Percentiles rank a stretch among this genome's conserved stretches.
Conservation (phyloP, 2,113 vertebrate genomes). For the Strix uralensis region DNA sequence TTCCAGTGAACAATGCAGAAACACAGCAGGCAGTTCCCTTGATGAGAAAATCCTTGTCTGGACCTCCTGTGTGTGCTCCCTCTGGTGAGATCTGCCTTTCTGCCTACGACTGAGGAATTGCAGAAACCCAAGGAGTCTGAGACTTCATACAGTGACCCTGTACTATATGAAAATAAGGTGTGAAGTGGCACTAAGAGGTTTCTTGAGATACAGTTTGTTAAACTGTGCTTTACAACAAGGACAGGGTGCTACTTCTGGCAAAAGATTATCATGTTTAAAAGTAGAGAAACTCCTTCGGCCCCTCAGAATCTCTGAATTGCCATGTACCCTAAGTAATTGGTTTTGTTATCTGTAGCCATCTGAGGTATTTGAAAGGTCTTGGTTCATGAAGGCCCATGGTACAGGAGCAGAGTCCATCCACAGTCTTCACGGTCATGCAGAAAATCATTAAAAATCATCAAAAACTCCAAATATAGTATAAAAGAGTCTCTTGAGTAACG, state of each 20-base stretch:
- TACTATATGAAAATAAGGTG: neutral
- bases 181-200: neutral
- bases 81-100: neutral
- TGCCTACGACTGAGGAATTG: neutral
- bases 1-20: neutral
- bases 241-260: neutral
- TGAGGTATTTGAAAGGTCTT: neutral
- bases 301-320: neutral
- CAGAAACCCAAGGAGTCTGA: neutral
- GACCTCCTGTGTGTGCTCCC: neutral
- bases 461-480: neutral
- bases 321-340: rapidly evolving
- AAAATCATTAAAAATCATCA: neutral
- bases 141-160: neutral
- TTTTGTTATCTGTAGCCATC: neutral
- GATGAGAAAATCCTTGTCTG: neutral
- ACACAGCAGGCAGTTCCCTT: neutral
- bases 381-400: neutral
- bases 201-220: neutral
- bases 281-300: neutral
- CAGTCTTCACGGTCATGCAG: neutral
- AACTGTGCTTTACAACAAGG: neutral
- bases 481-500: neutral
- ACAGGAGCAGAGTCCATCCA: neutral
- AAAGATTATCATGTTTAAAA: neutral